Evolutionary conservation across 2,888 invertebrate species (phyloP).

Genomic region (Polietes domitor): DNA sequence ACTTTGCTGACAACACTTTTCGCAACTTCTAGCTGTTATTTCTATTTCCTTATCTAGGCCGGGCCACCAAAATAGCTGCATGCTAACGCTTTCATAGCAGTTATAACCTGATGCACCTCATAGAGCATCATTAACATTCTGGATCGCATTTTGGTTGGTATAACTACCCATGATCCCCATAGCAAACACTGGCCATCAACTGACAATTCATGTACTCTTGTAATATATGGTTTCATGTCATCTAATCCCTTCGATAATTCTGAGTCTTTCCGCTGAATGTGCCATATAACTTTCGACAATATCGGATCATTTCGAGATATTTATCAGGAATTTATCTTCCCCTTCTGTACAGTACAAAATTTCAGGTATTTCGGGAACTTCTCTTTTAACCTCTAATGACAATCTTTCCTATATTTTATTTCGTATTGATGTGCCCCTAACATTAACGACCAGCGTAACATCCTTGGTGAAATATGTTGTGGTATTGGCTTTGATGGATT

Average conservation of each 20-base stretch:
- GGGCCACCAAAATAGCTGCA: constrained; percentile 59
- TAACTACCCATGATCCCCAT: constrained; percentile 40
- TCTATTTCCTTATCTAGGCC: constrained; percentile 46
- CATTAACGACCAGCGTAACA: constrained; percentile 43
- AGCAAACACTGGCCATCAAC: constrained; percentile 43
- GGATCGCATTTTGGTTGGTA: constrained; percentile 3
- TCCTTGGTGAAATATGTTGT: constrained; percentile 19
- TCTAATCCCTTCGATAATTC: constrained; percentile 23
- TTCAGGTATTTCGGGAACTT: constrained; percentile 30
- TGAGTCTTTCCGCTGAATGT: constrained; percentile 25
- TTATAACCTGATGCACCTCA: constrained; percentile 43
- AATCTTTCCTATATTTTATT: constrained; percentile 33
- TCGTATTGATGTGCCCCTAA: constrained; percentile 34
- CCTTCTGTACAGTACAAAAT: constrained; percentile 33
- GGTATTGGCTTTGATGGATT: too few species aligned
- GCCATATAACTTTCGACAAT: constrained; percentile 8
- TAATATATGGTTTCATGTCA: constrained; percentile 31
- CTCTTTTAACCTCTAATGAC: neutral
- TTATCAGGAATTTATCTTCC: constrained; percentile 32
- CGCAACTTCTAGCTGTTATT: constrained; percentile 35
- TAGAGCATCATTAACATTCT: constrained; percentile 34
- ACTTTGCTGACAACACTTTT: constrained; percentile 35
- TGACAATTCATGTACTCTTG: constrained; percentile 37
- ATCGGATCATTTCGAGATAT: constrained; percentile 10
- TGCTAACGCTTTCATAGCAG: constrained; percentile 49